Evolutionary conservation across 2,888 invertebrate genomes (phyloP).

Genomic region (Polymixis lichenea): DNA sequence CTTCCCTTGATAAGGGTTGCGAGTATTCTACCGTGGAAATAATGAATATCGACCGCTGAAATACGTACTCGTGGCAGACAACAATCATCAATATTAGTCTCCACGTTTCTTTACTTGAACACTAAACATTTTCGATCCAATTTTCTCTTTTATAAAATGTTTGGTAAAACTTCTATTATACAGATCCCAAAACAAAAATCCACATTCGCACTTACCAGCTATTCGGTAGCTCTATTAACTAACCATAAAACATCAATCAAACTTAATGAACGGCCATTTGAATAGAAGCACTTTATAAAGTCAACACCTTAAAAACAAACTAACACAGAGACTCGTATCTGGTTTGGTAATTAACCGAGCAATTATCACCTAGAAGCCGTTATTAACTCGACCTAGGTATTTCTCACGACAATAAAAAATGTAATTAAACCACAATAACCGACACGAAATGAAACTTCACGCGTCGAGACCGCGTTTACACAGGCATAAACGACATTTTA

Average conservation of each 20-base stretch:
- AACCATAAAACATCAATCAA: slow-evolving; percentile 59
- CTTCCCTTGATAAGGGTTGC: slow-evolving; percentile 90
- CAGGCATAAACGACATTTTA: slow-evolving; percentile 46
- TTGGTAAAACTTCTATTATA: slow-evolving; percentile 5
- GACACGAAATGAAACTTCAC: slow-evolving; percentile 62
- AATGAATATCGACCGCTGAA: slow-evolving; percentile 86
- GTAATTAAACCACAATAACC: slow-evolving; percentile 66
- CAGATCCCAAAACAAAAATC: slow-evolving; percentile 26
- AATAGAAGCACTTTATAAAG: slow-evolving; percentile 62
- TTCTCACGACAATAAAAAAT: slow-evolving; percentile 73
- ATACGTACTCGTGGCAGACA: slow-evolving; percentile 60
- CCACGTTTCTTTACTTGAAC: not conserved
- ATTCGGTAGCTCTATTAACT: slow-evolving; percentile 54
- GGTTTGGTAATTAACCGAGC: slow-evolving; percentile 66
- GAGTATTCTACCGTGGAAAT: slow-evolving; percentile 82
- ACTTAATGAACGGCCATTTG: slow-evolving; percentile 60
- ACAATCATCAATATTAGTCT: slow-evolving; percentile 48
- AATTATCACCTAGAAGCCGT: slow-evolving; percentile 73
- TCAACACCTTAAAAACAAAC: slow-evolving; percentile 63
- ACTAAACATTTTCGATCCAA: not conserved
- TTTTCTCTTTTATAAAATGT: slow-evolving; percentile 5
- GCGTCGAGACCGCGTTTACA: slow-evolving; percentile 45
- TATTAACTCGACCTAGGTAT: slow-evolving; percentile 67
- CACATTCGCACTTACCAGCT: slow-evolving; percentile 34
- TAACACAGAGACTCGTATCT: slow-evolving; percentile 56